Conservation (phyloP, 2,888 invertebrate genomes). For the Aphodius sticticus region DNA sequence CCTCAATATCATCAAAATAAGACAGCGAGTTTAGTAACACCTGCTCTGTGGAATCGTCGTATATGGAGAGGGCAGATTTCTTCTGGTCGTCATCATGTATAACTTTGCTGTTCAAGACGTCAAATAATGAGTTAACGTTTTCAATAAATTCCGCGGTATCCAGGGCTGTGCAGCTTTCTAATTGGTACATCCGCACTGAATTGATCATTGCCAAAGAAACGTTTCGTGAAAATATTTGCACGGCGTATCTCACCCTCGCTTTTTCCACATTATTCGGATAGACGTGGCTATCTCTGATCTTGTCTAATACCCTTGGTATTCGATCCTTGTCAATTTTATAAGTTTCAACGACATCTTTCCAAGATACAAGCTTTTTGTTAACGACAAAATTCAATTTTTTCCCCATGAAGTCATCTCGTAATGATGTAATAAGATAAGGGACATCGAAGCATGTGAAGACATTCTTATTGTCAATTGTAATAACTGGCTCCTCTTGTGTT, state of each 20-base stretch:
- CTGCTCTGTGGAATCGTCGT: conserved; percentile 15
- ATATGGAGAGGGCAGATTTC: conserved; percentile 35
- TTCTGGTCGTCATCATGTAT: conserved; percentile 32
- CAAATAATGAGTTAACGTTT: conserved; percentile 39
- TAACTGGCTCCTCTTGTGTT: conserved; percentile 30
- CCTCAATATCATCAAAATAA: conserved; percentile 29
- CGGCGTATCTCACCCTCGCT: background rate
- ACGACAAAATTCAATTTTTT: conserved; percentile 27
- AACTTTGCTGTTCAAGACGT: conserved; percentile 37
- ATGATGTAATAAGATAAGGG: conserved; percentile 41
- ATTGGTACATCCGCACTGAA: conserved; percentile 30
- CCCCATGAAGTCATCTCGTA: conserved; percentile 5
- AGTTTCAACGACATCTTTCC: conserved; percentile 33
- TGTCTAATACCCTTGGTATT: conserved; percentile 32
- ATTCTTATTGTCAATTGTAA: conserved; percentile 29
- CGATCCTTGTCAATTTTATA: conserved; percentile 35
- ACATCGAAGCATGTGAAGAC: conserved; percentile 39
- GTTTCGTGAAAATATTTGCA: background rate
- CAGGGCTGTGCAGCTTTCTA: conserved; percentile 32
- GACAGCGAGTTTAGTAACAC: conserved; percentile 8
- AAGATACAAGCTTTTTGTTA: conserved; percentile 34
- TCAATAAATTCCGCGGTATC: conserved; percentile 39
- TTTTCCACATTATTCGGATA: conserved; percentile 33
- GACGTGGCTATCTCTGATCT: conserved; percentile 32
- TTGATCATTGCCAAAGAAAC: conserved; percentile 35